These are phyloP conservation scores for Oreotrochilus melanogaster DNA, from an alignment of 2,113 vertebrate genomes.

Conservation along the genomic window DNA sequence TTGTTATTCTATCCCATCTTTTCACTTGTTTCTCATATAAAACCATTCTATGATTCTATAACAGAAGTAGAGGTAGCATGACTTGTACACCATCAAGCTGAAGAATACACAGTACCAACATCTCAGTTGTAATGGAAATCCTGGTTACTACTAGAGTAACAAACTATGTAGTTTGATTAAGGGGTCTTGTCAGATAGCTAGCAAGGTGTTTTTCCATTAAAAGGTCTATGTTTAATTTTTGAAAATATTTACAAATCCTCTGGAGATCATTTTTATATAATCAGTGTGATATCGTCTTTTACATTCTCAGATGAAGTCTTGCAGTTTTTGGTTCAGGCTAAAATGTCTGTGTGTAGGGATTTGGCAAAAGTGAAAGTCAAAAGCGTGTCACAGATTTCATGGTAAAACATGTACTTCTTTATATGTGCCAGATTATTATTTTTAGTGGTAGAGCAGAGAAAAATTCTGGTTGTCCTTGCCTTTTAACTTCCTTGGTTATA, in stretches of 20 bases:
- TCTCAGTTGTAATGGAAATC: background rate
- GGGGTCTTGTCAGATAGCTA: background rate
- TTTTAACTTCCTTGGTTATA: slow-evolving; percentile 4
- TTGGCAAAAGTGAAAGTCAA: background rate
- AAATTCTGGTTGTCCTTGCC: background rate
- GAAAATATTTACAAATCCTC: background rate
- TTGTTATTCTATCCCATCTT: background rate
- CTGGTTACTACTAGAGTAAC: background rate
- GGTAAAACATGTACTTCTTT: background rate
- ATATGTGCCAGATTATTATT: background rate
- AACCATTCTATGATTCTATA: too few relatives aligned
- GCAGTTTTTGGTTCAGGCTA: background rate
- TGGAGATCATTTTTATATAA: background rate
- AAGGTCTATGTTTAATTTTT: background rate
- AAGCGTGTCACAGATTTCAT: background rate
- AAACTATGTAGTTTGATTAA: background rate
- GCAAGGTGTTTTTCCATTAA: background rate
- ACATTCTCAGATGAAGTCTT: background rate
- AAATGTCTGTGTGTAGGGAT: background rate
- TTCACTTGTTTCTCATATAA: background rate
- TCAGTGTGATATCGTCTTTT: background rate
- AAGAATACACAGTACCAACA: background rate
- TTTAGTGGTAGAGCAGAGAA: background rate
- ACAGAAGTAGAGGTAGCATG: background rate
- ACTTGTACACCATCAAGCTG: background rate